A percentile compares a stretch with the other conserved stretches of the same genome.
Conservation (phyloP, 2,113 vertebrate species). For the Corythornis madagascariensis region DNA sequence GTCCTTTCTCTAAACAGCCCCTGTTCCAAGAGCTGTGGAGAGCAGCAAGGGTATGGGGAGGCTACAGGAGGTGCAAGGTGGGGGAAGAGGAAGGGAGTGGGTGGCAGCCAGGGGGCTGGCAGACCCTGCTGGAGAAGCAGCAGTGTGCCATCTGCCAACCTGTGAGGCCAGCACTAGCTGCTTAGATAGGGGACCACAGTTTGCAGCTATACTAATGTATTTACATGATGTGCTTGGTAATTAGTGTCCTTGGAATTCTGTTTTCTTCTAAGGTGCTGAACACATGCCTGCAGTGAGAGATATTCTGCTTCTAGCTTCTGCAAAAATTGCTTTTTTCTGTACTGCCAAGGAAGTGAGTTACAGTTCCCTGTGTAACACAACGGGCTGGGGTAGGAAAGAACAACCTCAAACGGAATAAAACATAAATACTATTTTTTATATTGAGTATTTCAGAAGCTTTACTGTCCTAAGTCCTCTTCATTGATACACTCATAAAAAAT, state of each 20-base stretch:
- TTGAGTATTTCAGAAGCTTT: background rate
- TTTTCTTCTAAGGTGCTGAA: background rate
- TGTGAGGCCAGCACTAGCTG: background rate
- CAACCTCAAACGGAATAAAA: background rate
- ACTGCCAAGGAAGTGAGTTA: background rate
- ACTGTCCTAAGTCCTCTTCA: background rate
- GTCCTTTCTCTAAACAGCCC: constrained; percentile 29
- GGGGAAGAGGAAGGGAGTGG: constrained; percentile 17
- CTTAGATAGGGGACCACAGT: background rate
- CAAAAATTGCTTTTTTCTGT: background rate
- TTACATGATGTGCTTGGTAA: background rate
- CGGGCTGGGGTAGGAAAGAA: background rate
- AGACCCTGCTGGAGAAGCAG: constrained; percentile 24
- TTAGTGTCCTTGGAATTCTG: background rate
- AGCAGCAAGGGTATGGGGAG: constrained; percentile 16
- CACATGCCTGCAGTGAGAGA: background rate
- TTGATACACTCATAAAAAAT: background rate
- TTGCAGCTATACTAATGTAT: background rate
- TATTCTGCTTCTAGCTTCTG: background rate
- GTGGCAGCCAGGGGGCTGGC: background rate
- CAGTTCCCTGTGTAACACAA: background rate
- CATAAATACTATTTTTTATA: background rate
- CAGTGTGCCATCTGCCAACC: background rate
- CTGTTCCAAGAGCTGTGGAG: constrained; percentile 4
- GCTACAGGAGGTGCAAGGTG: constrained; percentile 8